Percentiles rank a stretch among this genome's conserved stretches.
Conservation (phyloP, 1,140 invertebrate genomes). For the Atopsyche davidsoni region DNA sequence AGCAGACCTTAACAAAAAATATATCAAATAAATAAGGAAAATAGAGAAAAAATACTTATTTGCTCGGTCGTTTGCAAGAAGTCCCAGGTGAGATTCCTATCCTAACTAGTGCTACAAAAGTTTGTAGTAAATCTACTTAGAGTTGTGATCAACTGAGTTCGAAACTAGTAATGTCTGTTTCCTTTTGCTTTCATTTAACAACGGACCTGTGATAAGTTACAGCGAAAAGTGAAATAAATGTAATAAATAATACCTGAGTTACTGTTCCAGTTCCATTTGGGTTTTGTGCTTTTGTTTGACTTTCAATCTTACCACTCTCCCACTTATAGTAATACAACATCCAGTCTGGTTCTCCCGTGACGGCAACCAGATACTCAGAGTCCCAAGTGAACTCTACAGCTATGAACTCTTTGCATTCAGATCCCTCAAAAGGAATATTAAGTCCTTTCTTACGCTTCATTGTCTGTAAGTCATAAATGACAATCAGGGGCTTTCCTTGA, state of each 20-base stretch:
- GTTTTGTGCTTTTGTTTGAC: slow-evolving; percentile 62
- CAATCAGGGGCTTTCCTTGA: slow-evolving; percentile 50
- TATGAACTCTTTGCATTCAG: slow-evolving; percentile 55
- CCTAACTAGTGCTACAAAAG: not conserved
- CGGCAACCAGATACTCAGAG: slow-evolving; percentile 68
- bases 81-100: too few relatives aligned
- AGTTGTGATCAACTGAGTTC: too few relatives aligned
- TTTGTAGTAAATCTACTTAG: too few relatives aligned
- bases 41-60: too few relatives aligned
- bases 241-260: slow-evolving; percentile 24
- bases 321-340: slow-evolving; percentile 75
- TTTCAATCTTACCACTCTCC: slow-evolving; percentile 78
- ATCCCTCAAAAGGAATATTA: slow-evolving; percentile 51
- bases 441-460: slow-evolving; percentile 57
- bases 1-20: slow-evolving; percentile 46
- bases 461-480: slow-evolving; percentile 58
- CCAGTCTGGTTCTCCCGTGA: slow-evolving; percentile 75
- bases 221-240: not conserved
- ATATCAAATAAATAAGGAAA: too few relatives aligned
- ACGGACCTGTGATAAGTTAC: too few relatives aligned
- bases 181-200: too few relatives aligned
- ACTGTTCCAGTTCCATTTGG: slow-evolving; percentile 51
- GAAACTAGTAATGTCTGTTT: too few relatives aligned
- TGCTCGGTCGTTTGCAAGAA: too few relatives aligned
- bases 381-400: slow-evolving; percentile 73